Evolutionary conservation across 2,888 invertebrate species (phyloP).

Genomic region (Peribatodes rhomboidaria): DNA sequence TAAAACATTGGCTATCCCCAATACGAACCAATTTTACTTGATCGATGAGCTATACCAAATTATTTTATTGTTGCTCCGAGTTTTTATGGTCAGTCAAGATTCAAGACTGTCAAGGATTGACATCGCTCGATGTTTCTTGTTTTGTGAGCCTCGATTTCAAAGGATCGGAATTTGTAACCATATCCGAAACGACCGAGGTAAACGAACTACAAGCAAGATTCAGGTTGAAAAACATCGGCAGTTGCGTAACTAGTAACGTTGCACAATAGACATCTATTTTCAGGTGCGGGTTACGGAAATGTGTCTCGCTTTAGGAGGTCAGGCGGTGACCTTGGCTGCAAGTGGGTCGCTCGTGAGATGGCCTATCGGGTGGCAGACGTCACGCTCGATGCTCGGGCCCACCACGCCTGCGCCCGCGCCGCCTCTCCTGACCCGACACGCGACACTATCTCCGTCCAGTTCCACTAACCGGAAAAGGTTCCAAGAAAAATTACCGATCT

Average conservation of each 20-base stretch:
- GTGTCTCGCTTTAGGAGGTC: constrained; percentile 78
- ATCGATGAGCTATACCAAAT: constrained; percentile 59
- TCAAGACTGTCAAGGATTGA: constrained; percentile 34
- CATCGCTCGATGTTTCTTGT: constrained; percentile 33
- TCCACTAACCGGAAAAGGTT: constrained; percentile 29
- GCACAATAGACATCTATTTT: constrained; percentile 55
- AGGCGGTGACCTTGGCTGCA: constrained; percentile 81
- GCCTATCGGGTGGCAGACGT: constrained; percentile 85
- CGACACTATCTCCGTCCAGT: constrained; percentile 18
- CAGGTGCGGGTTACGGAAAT: constrained; percentile 68
- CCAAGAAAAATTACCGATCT: constrained; percentile 22
- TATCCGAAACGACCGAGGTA: constrained; percentile 41
- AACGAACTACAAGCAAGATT: constrained; percentile 25
- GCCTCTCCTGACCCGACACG: constrained; percentile 41
- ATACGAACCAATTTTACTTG: constrained; percentile 53
- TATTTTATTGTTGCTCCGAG: constrained; percentile 52
- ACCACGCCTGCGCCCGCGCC: constrained; percentile 32
- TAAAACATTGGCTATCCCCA: constrained; percentile 40
- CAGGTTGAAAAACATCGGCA: constrained; percentile 31
- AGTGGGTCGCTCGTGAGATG: constrained; percentile 85
- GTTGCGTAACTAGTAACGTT: constrained; percentile 40
- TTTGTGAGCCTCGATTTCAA: constrained; percentile 21
- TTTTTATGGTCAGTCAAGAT: constrained; percentile 43
- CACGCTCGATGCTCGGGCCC: constrained; percentile 81
- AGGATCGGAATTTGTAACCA: constrained; percentile 24